These are phyloP conservation scores for Erythrocercus mccallii DNA, from an alignment of 2,113 vertebrate species.

Conservation along the genomic window DNA sequence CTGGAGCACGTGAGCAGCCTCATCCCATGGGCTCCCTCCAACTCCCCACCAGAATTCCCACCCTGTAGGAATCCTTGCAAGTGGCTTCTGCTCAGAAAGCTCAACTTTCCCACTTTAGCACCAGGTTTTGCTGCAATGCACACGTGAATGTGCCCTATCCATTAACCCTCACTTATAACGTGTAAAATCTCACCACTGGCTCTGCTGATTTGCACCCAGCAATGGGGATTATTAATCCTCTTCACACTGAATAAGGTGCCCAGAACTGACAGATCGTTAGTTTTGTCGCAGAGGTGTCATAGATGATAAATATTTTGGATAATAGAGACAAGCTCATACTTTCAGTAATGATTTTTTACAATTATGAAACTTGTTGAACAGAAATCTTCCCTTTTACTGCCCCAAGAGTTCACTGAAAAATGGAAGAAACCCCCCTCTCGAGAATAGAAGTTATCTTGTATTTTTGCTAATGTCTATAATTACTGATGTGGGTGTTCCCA, in stretches of 20 bases:
- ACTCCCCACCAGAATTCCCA: neutral
- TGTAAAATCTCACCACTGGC: neutral
- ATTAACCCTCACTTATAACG: accelerated
- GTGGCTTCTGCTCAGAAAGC: neutral
- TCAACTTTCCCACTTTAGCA: neutral
- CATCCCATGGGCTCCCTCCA: neutral
- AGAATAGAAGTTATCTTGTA: constrained; percentile 38
- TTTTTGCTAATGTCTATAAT: constrained; percentile 49
- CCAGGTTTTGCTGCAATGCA: neutral
- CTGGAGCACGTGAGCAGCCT: neutral
- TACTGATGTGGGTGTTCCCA: constrained; percentile 53
- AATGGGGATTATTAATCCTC: neutral
- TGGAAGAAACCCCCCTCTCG: neutral
- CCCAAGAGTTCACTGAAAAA: neutral
- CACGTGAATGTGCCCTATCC: neutral
- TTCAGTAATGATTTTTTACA: neutral
- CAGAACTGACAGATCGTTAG: neutral
- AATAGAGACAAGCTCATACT: neutral
- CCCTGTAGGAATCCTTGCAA: neutral
- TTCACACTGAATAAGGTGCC: neutral
- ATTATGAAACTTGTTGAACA: neutral
- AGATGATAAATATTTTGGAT: neutral
- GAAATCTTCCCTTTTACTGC: neutral
- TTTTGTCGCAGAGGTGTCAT: neutral
- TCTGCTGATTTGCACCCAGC: neutral